Percentiles rank a stretch among this genome's conserved stretches.
Evolutionary conservation across 2,113 vertebrate genomes (phyloP).

Genomic region (Gymnogyps californianus): DNA sequence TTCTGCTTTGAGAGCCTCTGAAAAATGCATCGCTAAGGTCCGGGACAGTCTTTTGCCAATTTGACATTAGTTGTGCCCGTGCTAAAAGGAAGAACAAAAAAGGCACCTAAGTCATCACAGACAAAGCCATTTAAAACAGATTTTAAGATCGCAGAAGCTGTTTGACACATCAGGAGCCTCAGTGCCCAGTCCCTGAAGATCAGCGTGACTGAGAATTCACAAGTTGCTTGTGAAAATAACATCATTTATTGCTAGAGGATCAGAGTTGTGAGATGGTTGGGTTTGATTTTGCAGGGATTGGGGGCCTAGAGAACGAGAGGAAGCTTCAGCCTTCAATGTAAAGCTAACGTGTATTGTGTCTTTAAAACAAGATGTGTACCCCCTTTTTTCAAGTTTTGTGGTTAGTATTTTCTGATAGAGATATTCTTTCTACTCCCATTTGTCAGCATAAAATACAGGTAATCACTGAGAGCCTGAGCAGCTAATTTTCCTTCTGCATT

Average conservation of each 20-base stretch:
- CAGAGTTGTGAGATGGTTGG: neutral
- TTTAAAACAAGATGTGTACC: neutral
- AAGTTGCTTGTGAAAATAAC: neutral
- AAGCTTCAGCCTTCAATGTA: neutral
- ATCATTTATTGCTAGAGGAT: neutral
- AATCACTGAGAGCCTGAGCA: neutral
- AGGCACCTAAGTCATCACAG: neutral
- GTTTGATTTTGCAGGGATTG: neutral
- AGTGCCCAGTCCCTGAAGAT: neutral
- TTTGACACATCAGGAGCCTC: neutral
- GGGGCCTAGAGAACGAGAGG: neutral
- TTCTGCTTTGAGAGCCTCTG: neutral
- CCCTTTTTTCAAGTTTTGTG: neutral
- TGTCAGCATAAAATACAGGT: neutral
- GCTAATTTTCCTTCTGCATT: neutral
- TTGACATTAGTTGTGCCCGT: neutral
- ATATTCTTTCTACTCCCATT: neutral
- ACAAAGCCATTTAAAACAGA: neutral
- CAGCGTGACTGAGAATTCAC: neutral
- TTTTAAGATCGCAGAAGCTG: neutral
- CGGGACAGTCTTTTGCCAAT: neutral
- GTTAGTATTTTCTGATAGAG: neutral
- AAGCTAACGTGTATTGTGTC: neutral
- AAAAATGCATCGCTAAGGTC: neutral
- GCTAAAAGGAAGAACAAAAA: neutral